These are phyloP conservation scores for Mythimna albipuncta DNA, from an alignment of 2,888 invertebrate genomes.

Conservation along the genomic window DNA sequence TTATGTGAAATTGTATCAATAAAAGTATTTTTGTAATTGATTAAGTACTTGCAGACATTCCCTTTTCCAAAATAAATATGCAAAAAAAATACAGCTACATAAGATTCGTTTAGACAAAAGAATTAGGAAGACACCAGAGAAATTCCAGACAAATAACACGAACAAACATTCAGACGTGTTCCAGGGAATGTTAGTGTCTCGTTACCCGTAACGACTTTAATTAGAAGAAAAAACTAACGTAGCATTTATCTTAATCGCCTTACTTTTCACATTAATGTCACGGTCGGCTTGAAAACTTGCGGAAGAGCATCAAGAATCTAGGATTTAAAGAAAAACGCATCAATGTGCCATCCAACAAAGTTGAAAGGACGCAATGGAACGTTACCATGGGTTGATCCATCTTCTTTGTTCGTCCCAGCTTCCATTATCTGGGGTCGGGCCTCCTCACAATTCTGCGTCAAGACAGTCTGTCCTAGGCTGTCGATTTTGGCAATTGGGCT, in stretches of 20 bases:
- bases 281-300: slow-evolving; percentile 20
- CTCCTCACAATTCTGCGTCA: too few relatives aligned
- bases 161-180: slow-evolving; percentile 21
- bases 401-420: too few relatives aligned
- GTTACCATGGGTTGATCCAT: too few relatives aligned
- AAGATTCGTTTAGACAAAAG: slow-evolving; percentile 1
- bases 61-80: too few relatives aligned
- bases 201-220: slow-evolving; percentile 47
- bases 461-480: too few relatives aligned
- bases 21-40: not conserved
- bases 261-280: slow-evolving; percentile 45
- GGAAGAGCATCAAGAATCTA: not conserved
- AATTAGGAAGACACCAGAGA: not conserved
- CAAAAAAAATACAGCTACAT: too few relatives aligned
- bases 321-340: not conserved
- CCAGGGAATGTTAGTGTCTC: slow-evolving; percentile 44
- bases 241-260: slow-evolving; percentile 42
- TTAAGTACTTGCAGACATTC: not conserved
- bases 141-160: slow-evolving; percentile 17
- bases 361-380: not conserved
- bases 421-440: too few relatives aligned
- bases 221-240: slow-evolving; percentile 46
- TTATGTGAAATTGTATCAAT: not conserved
- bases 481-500: too few relatives aligned
- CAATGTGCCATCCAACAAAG: not conserved